Conservation (phyloP, 2,797 vertebrate species). For the Tragelaphus oryx region DNA sequence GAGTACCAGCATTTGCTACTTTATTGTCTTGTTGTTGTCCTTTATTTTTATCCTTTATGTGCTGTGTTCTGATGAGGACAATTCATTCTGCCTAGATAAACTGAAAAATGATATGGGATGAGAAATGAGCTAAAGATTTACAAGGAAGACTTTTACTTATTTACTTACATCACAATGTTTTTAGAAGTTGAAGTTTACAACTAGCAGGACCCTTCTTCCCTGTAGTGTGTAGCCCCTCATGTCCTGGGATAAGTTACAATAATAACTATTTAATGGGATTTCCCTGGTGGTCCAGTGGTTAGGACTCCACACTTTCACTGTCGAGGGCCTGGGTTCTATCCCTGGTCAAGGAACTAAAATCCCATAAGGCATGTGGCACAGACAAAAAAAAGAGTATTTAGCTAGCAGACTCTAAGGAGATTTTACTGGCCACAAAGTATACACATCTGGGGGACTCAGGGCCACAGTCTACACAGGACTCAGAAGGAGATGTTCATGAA, state of each 20-base stretch:
- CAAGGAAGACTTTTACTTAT: neutral
- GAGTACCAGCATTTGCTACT: neutral
- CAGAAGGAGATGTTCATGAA: neutral
- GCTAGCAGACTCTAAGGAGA: neutral
- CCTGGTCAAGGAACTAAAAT: neutral
- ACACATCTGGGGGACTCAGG: neutral
- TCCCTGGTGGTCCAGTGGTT: neutral
- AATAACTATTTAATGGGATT: neutral
- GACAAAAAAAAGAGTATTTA: neutral
- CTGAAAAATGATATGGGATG: neutral
- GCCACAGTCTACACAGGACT: neutral
- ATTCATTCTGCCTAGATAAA: conserved; percentile 1
- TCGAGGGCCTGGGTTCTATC: neutral
- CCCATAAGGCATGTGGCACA: neutral
- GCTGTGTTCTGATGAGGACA: neutral
- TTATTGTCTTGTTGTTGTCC: neutral
- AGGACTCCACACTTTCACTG: neutral
- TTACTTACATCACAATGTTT: neutral
- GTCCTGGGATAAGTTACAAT: conserved; percentile 4
- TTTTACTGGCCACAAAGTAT: neutral
- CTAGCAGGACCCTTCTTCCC: neutral
- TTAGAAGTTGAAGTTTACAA: neutral
- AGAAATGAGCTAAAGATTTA: neutral
- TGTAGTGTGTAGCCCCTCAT: neutral
- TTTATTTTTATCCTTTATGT: neutral